Evolutionary conservation across 2,113 vertebrate species (phyloP), one percentile per base, ranked within the genome.

Genomic region (Octodon degus): DNA sequence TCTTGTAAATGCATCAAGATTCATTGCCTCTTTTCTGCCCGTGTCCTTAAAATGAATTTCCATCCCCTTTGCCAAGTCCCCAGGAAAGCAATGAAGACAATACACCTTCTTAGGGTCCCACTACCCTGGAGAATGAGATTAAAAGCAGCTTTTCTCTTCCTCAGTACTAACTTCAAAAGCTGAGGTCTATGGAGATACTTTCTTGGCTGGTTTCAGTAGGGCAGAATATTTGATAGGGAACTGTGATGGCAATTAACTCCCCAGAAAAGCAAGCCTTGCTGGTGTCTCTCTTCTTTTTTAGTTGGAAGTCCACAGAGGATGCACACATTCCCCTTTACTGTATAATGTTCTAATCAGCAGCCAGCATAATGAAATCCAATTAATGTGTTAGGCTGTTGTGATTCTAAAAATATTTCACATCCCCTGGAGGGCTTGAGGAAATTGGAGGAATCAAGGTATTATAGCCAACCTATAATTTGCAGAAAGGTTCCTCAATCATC

Each of bases 261-360:
- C 25, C 43, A 43, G 37, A 37, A 92, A 74, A 90, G 63, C 63
- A 20, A 79, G 65, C 24, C 53, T 67, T 12, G 3, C 47, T 60
- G 27, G 27, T 77, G 24, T 47, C 34, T 20, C 72, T 72, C 62
- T 68, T 92, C 86, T 86, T 67, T 90, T 89, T 83, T 40, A 83
- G 86, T 86, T 88, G 85, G 77, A 92, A 88, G 58, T 94, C 97
- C 90, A 30, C 65, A 92, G 82, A 96, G 86, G 91, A 97, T 93
- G 86, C 72, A 87, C 70, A 94, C 53, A 72, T 50, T 93, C 80
- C 27, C 89, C 67, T 96, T 79, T 95, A 90, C 93, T 96, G 90
- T 96, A 94, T 82, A 92, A 92, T 83, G 74, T 95, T 96, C 94
- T 91, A 95, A 95, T 97, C 97, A 97, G 97, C 91, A 96, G 62